Conservation (phyloP, 2,888 invertebrate species). For the Andricus curvator region DNA sequence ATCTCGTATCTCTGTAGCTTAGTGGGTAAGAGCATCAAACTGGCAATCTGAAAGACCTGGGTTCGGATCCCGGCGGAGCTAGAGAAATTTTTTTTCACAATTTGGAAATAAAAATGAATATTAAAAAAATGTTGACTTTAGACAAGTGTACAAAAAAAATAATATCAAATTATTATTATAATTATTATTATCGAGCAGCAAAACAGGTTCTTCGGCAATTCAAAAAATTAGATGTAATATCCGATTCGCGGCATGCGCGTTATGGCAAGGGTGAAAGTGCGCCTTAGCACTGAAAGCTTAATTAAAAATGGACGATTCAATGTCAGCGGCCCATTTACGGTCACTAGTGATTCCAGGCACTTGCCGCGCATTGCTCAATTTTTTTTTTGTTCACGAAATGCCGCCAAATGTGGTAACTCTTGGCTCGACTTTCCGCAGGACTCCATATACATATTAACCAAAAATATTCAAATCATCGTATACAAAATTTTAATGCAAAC, state of each 20-base stretch:
- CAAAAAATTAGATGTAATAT: constrained; percentile 15
- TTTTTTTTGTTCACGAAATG: constrained; percentile 51
- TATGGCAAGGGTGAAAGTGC: constrained; percentile 44
- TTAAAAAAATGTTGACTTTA: too few species aligned
- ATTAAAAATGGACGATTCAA: constrained; percentile 63
- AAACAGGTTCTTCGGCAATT: constrained; percentile 16
- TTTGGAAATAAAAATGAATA: too few species aligned
- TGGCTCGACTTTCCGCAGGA: constrained; percentile 55
- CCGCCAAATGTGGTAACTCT: constrained; percentile 60
- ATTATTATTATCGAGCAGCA: too few species aligned
- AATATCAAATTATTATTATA: too few species aligned
- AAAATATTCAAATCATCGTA: not conserved
- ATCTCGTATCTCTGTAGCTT: too few species aligned
- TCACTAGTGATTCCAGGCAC: constrained; percentile 56
- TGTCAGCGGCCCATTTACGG: constrained; percentile 61
- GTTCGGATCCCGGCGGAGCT: too few species aligned
- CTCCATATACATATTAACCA: constrained; percentile 19
- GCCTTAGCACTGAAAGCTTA: constrained; percentile 52
- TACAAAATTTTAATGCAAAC: not conserved
- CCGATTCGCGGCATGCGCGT: not conserved
- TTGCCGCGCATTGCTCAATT: constrained; percentile 52
- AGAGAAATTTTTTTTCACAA: too few species aligned
- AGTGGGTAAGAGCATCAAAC: too few species aligned
- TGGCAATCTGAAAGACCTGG: too few species aligned
- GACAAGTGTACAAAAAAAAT: too few species aligned